Conservation (phyloP, 1,140 invertebrate species). For the Achroia grisella region DNA sequence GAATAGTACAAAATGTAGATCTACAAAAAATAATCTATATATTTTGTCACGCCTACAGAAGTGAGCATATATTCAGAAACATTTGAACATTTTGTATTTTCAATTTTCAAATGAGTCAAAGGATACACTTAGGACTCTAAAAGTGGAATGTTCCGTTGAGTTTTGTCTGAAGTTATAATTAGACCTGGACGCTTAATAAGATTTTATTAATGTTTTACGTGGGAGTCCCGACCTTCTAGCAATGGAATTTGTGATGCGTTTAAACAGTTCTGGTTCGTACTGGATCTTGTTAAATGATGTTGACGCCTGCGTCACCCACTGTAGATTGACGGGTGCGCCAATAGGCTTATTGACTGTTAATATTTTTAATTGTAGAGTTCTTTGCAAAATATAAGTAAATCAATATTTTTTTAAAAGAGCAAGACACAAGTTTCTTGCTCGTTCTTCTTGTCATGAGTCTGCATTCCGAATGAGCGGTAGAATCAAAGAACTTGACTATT, state of each 20-base stretch:
- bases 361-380: slow-evolving; percentile 1
- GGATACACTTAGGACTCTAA: slow-evolving; percentile 19
- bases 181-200: slow-evolving; percentile 34
- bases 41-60: no score
- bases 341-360: slow-evolving; percentile 20
- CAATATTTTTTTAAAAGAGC: no score
- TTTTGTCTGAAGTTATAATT: slow-evolving; percentile 46
- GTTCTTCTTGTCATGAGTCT: no score
- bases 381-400: not conserved
- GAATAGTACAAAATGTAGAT: no score
- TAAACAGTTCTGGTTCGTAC: slow-evolving; percentile 23
- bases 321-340: slow-evolving; percentile 36
- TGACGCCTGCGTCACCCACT: slow-evolving; percentile 18
- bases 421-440: no score
- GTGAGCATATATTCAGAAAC: no score
- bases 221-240: slow-evolving; percentile 51
- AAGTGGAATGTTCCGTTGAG: slow-evolving; percentile 28
- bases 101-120: not conserved
- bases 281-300: slow-evolving; percentile 26
- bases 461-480: no score
- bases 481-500: no score
- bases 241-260: slow-evolving; percentile 22
- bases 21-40: no score
- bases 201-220: slow-evolving; percentile 34
- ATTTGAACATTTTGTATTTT: no score